These are phyloP conservation scores for Ceratina japonica DNA, from an alignment of 1,140 invertebrate species.

Conservation along the genomic window DNA sequence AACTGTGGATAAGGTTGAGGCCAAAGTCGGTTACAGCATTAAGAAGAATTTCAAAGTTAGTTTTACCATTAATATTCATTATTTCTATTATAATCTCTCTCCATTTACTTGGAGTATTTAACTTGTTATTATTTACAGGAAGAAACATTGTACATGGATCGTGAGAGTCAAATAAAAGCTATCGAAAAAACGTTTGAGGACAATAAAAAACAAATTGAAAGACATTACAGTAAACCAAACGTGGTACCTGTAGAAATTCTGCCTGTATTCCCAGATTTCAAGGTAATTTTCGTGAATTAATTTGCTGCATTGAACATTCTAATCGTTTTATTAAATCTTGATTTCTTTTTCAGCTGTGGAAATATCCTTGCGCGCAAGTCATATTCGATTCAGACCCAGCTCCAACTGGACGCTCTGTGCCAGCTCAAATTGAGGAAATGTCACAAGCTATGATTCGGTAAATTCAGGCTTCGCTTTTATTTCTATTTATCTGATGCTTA, in stretches of 20 bases:
- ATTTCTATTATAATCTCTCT: neutral
- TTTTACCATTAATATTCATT: neutral
- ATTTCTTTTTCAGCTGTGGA: conserved; percentile 87
- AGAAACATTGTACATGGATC: conserved; percentile 97
- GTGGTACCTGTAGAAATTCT: conserved; percentile 94
- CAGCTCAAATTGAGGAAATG: conserved; percentile 97
- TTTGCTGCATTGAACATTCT: neutral
- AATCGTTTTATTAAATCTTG: neutral
- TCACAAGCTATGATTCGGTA: conserved; percentile 98
- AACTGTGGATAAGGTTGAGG: conserved; percentile 97
- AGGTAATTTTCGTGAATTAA: conserved; percentile 76
- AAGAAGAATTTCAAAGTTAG: conserved; percentile 93
- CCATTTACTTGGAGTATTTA: conserved; percentile 20
- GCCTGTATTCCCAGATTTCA: conserved; percentile 96
- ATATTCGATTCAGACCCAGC: conserved; percentile 99
- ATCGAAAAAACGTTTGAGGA: conserved; percentile 99
- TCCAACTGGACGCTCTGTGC: conserved; percentile 87
- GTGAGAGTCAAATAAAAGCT: conserved; percentile 97
- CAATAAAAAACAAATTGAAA: conserved; percentile 90
- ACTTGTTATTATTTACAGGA: conserved; percentile 79
- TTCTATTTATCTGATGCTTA: neutral
- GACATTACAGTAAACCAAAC: conserved; percentile 97
- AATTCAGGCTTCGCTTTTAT: conserved; percentile 33
- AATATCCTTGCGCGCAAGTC: conserved; percentile 98
- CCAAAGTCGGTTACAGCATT: conserved; percentile 98